Evolutionary conservation across 37 sponge, comb jelly and placozoan genomes (phyloP), one percentile per base, ranked within the genome.

Genomic region (Diacarnus erythraeanus): DNA sequence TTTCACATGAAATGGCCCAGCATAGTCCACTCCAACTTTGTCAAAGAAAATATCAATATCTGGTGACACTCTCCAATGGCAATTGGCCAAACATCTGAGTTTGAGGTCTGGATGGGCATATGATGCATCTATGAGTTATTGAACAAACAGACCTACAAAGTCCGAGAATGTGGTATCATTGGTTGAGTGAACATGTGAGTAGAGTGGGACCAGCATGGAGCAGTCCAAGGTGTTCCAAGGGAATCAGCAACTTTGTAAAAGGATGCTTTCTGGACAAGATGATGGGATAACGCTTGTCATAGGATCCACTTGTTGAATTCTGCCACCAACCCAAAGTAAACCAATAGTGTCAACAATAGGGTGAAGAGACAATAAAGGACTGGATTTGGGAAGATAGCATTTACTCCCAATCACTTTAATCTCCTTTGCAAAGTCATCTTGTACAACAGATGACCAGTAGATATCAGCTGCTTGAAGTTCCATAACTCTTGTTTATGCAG

Each of bases 151-250:
- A 35, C 22, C 57, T 75, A 27, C 75, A 30, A 58, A 47, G 27
- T 29, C 73, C 75, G 27, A 75, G 56, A 23, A 75, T 75, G 23
- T 75, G 38, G 44, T 29, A 75, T 23, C 37, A 59, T 15, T 17
- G 34, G 37, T 26, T 31, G 4, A 75, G 59, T 12, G 75, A 75
- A 10, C 59, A 5, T 8, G 37, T 41, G 75, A 75, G 75, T 5
- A 75, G 59, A 75, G 75, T 75, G 5, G 75, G 59, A 75, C 75
- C 75, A 38, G 75, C 75, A 57, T 75, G 75, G 29, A 75, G 59
- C 59, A 75, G 59, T 34, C 75, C 59, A 3, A 58, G 37, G 23
- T 75, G 75, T 35, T 75, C 75, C 2, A 36, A n/a, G 12, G 59
- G 75, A 42, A 72, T 75, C 29, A 57, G 10, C 12, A 75, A 2